Evolutionary conservation across 2,113 vertebrate genomes (phyloP).

Genomic region (Neofelis nebulosa): DNA sequence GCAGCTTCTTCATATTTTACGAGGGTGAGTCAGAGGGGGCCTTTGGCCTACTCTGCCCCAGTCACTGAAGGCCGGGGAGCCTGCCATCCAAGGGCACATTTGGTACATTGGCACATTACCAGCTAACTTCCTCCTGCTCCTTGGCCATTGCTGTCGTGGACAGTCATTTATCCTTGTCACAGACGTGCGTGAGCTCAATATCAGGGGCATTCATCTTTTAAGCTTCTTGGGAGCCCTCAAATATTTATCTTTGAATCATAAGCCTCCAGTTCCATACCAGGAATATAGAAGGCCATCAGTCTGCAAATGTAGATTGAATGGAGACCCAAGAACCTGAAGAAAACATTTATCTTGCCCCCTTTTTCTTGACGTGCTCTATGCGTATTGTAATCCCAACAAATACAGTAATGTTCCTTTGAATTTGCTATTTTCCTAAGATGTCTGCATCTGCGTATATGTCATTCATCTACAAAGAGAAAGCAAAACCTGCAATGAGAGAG

Average conservation of each 20-base stretch:
- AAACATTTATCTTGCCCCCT: neutral
- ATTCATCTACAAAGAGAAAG: neutral
- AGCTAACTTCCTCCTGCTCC: neutral
- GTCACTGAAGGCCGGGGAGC: neutral
- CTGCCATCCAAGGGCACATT: accelerated
- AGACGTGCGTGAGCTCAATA: neutral
- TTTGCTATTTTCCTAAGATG: neutral
- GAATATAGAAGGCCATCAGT: neutral
- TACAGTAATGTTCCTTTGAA: neutral
- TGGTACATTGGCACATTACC: accelerated
- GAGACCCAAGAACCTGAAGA: neutral
- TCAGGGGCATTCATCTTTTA: neutral
- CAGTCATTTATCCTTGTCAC: neutral
- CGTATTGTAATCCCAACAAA: neutral
- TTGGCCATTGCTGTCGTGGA: neutral
- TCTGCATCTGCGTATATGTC: neutral
- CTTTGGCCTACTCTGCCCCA: neutral
- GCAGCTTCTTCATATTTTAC: constrained; percentile 91
- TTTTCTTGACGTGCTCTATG: neutral
- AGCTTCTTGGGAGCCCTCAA: neutral
- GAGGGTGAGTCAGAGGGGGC: constrained; percentile 80
- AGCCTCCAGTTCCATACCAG: neutral
- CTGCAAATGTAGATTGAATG: neutral
- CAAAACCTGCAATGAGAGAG: neutral
- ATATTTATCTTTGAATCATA: neutral